Evolutionary conservation across 2,888 invertebrate species (phyloP).

Genomic region (Amiota minor): DNA sequence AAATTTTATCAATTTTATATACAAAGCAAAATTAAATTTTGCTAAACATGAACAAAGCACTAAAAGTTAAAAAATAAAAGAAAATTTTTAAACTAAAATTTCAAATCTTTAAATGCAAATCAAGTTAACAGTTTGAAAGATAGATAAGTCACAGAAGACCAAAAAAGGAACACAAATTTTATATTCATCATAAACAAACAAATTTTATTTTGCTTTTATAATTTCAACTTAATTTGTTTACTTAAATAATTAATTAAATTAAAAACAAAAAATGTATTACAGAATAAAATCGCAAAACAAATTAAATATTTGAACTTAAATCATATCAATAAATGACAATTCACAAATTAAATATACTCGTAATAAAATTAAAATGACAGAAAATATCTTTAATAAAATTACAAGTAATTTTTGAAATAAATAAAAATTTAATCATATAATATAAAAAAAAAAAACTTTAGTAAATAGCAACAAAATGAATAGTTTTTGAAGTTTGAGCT

Average conservation of each 20-base stretch:
- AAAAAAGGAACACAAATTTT: not conserved
- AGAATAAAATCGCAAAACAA: not conserved
- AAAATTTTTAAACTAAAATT: not conserved
- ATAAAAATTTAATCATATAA: not conserved
- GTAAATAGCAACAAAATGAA: not conserved
- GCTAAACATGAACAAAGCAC: not conserved
- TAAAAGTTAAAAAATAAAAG: not conserved
- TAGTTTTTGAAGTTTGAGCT: too few species aligned
- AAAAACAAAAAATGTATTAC: too few species aligned
- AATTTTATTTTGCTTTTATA: not conserved
- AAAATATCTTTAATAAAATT: not conserved
- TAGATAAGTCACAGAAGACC: not conserved
- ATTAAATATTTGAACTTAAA: slow-evolving; percentile 30
- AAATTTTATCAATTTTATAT: slow-evolving; percentile 6
- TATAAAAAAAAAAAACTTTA: not conserved
- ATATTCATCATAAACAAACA: not conserved
- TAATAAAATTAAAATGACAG: slow-evolving; percentile 31
- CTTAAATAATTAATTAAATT: not conserved
- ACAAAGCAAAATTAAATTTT: slow-evolving; percentile 4
- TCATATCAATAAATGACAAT: slow-evolving; percentile 60
- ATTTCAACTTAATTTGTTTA: not conserved
- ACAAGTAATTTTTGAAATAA: not conserved
- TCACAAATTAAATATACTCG: slow-evolving; percentile 41
- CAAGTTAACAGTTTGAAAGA: slow-evolving; percentile 34
- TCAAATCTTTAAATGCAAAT: not conserved